phyloP scores from a whole-genome alignment of 1,140 invertebrate genomes.

The Drosophila parvula region DNA sequence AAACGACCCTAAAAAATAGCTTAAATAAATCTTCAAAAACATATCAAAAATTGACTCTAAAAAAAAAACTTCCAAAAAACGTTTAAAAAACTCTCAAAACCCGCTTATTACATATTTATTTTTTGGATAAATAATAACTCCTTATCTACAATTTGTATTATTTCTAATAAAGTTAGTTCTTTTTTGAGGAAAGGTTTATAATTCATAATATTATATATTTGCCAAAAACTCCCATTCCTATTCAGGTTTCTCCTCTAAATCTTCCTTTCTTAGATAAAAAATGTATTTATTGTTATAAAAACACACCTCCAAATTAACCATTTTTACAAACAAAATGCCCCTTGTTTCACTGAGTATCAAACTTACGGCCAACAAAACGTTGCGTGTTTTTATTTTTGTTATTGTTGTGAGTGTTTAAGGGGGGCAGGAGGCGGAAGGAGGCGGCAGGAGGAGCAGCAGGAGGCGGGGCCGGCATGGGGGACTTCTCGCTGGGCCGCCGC shows the following conservation, averaged over 20 bases:
- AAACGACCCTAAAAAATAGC: neutral
- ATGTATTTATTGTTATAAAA: neutral
- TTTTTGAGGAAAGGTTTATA: too few relatives aligned
- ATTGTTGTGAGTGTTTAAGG: neutral
- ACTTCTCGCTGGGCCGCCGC: conserved; percentile 13
- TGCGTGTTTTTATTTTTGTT: conserved; percentile 26
- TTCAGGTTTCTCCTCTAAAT: too few relatives aligned
- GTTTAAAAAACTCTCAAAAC: too few relatives aligned
- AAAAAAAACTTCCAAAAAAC: too few relatives aligned
- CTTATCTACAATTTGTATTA: too few relatives aligned
- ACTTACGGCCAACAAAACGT: conserved; percentile 28
- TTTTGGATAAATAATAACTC: too few relatives aligned
- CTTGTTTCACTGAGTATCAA: conserved; percentile 8
- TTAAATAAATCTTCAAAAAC: neutral
- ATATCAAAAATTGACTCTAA: too few relatives aligned
- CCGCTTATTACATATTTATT: too few relatives aligned
- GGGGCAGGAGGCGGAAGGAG: neutral
- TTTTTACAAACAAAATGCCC: neutral
- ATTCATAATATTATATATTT: neutral
- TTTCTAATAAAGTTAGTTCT: too few relatives aligned
- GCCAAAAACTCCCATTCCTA: too few relatives aligned
- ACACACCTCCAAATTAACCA: neutral
- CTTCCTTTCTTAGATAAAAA: neutral
- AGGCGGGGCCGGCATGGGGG: neutral
- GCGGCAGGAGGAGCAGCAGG: too few relatives aligned